Evolutionary conservation across 2,797 vertebrate genomes (phyloP).

Genomic region (Acanthurus leucopareius): DNA sequence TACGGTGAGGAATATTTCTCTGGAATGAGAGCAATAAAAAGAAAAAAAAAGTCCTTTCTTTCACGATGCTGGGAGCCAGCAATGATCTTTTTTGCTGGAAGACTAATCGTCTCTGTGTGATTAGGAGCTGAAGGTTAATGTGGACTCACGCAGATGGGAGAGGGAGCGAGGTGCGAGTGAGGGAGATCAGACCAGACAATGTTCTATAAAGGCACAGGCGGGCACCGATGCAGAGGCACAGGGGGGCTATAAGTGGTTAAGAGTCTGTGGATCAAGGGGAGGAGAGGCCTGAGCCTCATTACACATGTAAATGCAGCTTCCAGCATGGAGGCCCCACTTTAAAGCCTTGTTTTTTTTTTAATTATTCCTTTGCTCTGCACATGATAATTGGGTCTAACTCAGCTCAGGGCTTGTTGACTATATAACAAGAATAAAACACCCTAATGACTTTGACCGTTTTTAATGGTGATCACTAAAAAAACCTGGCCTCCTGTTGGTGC

Average conservation of each 20-base stretch:
- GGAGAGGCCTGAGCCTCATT: constrained; percentile 79
- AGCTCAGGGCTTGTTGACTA: constrained; percentile 71
- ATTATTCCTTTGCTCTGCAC: constrained; percentile 79
- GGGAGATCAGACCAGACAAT: constrained; percentile 67
- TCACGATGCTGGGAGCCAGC: constrained; percentile 58
- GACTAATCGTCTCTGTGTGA: constrained; percentile 78
- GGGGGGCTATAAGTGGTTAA: constrained; percentile 76
- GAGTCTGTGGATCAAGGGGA: constrained; percentile 72
- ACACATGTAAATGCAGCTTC: constrained; percentile 82
- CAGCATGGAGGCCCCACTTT: constrained; percentile 75
- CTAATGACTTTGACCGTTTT: constrained; percentile 76
- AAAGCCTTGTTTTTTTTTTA: constrained; percentile 75
- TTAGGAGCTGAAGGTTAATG: constrained; percentile 86
- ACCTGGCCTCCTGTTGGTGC: constrained; percentile 37
- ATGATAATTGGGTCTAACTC: constrained; percentile 77
- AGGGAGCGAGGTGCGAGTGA: constrained; percentile 54
- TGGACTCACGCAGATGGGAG: constrained; percentile 68
- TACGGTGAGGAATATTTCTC: constrained; percentile 46
- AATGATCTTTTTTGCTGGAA: constrained; percentile 65
- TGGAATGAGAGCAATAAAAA: constrained; percentile 57
- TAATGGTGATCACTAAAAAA: constrained; percentile 59
- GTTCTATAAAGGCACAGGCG: constrained; percentile 57
- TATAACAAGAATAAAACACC: constrained; percentile 72
- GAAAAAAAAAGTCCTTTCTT: constrained; percentile 33
- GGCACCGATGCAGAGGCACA: constrained; percentile 55